Percentiles rank a stretch among this genome's conserved stretches.
These are phyloP conservation scores for Aratinga solstitialis DNA, from an alignment of 2,797 vertebrate species.

Conservation along the genomic window DNA sequence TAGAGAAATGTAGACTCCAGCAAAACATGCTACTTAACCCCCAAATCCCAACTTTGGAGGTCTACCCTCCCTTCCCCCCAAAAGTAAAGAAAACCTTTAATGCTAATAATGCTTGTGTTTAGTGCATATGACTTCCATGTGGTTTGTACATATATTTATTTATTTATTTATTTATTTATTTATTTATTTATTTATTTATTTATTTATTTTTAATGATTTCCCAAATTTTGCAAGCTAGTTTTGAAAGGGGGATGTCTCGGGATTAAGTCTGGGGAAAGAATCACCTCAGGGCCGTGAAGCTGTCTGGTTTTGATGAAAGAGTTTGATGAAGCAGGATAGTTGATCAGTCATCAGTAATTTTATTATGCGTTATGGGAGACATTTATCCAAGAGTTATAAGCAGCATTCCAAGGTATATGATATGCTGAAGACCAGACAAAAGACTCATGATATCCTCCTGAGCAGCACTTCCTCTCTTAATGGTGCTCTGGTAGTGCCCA, in stretches of 20 bases:
- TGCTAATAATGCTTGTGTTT: not conserved
- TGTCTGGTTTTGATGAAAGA: not conserved
- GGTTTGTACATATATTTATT: not conserved
- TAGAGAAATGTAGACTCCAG: not conserved
- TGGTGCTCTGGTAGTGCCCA: constrained; percentile 2
- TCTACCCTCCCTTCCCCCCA: not conserved
- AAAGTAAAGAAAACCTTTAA: not conserved
- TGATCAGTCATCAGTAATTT: constrained; percentile 4
- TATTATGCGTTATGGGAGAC: not conserved
- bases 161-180: no score
- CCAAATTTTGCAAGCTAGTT: not conserved
- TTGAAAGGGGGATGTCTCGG: not conserved
- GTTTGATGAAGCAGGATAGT: not conserved
- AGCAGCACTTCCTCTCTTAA: not conserved
- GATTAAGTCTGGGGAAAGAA: not conserved
- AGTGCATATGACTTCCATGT: not conserved
- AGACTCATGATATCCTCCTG: not conserved
- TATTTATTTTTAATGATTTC: not conserved
- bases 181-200: not conserved
- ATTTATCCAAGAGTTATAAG: not conserved
- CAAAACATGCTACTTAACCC: not conserved
- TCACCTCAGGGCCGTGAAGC: not conserved
- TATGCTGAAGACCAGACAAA: not conserved
- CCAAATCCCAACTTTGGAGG: not conserved
- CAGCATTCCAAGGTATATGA: constrained; percentile 7